Conservation (phyloP, 2,113 vertebrate genomes). For the Erpornis zantholeuca region DNA sequence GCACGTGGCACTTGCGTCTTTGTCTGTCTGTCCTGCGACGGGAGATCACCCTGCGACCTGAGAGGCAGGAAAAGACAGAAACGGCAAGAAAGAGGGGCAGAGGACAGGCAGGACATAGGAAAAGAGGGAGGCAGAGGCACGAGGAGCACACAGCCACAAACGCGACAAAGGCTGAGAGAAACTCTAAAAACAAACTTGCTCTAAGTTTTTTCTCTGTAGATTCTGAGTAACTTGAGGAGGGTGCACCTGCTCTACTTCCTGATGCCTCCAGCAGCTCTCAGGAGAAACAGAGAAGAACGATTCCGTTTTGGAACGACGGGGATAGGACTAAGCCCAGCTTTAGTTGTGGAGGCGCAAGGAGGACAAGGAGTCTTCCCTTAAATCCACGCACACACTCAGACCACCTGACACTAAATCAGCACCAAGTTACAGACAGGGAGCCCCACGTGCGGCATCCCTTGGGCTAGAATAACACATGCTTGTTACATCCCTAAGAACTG, state of each 20-base stretch:
- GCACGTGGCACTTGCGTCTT: background rate
- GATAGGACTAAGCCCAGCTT: background rate
- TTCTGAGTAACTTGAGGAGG: background rate
- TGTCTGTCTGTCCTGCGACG: background rate
- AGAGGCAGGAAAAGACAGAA: background rate
- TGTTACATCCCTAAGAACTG: background rate
- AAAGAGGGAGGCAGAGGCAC: background rate
- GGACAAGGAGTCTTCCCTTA: background rate
- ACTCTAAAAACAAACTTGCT: background rate
- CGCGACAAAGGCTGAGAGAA: background rate
- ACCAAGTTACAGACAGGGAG: background rate
- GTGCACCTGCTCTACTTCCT: background rate
- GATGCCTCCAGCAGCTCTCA: background rate
- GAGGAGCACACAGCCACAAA: background rate
- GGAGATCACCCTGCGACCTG: background rate
- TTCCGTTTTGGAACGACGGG: background rate
- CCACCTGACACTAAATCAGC: background rate
- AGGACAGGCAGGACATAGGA: fast-evolving
- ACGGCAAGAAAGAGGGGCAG: background rate
- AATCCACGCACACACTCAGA: background rate
- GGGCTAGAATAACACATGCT: background rate
- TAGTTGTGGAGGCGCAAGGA: background rate
- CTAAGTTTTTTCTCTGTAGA: background rate
- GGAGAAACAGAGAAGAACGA: fast-evolving
- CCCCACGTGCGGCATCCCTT: background rate